Evolutionary conservation across 2,888 invertebrate genomes (phyloP), one percentile per base, ranked within the genome.

Genomic region (Nemotelus nigrinus): DNA sequence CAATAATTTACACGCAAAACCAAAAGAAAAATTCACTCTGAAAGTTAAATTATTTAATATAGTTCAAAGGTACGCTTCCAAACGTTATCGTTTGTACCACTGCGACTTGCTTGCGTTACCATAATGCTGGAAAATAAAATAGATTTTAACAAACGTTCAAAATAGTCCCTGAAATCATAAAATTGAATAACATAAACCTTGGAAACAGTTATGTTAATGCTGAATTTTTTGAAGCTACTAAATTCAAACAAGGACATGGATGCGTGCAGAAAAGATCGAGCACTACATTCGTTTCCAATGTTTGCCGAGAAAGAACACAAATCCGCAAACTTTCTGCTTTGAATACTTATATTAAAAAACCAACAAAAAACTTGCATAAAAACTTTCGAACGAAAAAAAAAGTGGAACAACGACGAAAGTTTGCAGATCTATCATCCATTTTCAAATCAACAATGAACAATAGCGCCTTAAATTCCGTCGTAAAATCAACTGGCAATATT

Each of bases 1-100:
- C 47, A 55, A 64, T 65, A 41, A 67, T 41, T 63, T 70, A 58
- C 58, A 47, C 76, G 53, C 57, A 58, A 81, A 83, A 63, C 48
- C 43, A 63, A 63, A 43, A 53, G 8, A 43, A 63, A 71, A 55
- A 7, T 48, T 48, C 6, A 55, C 43, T 53, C 6, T 41, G 1
- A 63, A 63, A 25, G 25, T 25, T 25, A 25, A 25, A 25, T 25
- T 25, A 25, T 25, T 25, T 25, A 25, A 25, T 25, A 25, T 25
- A 25, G 25, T 47, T 64, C 41, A 3, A 43, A 41, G 67, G n/a
- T 67, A 47, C 48, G 48, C 50, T 50, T 41, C 39, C 50, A n/a
- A 68, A 68, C 48, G 50, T 53, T 50, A 50, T 65, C 57, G 57
- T 57, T 57, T 8, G 25, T 25, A 25, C 57, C 25, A 10, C 57